Evolutionary conservation across 2,113 vertebrate genomes (phyloP).

Genomic region (Silurus meridionalis): DNA sequence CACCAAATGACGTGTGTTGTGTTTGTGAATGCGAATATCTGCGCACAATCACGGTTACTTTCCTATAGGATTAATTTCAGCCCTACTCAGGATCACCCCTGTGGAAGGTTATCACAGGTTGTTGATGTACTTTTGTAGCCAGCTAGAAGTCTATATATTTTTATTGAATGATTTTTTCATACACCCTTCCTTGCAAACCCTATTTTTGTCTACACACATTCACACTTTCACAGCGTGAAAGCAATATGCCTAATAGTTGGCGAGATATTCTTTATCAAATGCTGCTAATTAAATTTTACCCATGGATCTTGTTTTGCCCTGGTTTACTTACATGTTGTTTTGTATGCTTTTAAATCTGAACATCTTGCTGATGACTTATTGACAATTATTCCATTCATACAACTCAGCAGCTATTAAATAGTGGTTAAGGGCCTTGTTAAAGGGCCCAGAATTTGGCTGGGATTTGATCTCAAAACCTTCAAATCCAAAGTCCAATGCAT

Average conservation of each 20-base stretch:
- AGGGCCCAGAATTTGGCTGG: no score
- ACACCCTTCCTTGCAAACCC: neutral
- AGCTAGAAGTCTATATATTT: neutral
- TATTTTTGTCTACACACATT: neutral
- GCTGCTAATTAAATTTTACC: neutral
- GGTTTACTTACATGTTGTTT: neutral
- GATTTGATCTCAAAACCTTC: no score
- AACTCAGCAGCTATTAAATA: no score
- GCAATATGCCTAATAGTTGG: neutral
- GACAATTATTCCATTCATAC: no score
- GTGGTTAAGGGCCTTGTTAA: no score
- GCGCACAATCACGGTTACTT: no score
- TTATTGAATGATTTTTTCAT: neutral
- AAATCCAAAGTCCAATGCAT: no score
- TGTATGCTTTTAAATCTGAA: neutral
- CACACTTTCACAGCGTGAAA: neutral
- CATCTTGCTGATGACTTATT: neutral
- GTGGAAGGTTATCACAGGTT: neutral
- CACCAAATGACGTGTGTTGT: no score
- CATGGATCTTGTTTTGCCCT: neutral
- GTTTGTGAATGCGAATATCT: no score
- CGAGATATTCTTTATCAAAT: neutral
- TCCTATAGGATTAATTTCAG: no score
- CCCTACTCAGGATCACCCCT: neutral
- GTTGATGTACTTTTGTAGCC: neutral